Percentiles rank a stretch among this genome's conserved stretches.
phyloP scores from a whole-genome alignment of 2,888 invertebrate species.

The Alloplasta piceator region DNA sequence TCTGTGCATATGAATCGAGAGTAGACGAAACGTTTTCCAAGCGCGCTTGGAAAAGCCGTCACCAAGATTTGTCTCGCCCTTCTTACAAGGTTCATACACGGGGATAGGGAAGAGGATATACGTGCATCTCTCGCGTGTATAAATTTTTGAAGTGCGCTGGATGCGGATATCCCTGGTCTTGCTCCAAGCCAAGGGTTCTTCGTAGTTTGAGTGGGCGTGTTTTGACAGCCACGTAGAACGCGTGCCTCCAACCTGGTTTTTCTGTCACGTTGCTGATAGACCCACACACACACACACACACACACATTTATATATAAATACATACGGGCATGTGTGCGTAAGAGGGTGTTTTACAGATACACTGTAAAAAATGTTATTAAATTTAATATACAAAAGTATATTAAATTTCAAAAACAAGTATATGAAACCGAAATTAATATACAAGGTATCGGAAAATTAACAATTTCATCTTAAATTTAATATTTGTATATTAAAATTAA shows the following conservation, averaged over 20 bases:
- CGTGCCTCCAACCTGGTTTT: slow-evolving; percentile 71
- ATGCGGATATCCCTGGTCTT: slow-evolving; percentile 20
- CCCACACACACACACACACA: background rate
- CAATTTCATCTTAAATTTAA: too few relatives aligned
- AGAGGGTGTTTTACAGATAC: too few relatives aligned
- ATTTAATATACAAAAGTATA: too few relatives aligned
- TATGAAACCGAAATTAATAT: too few relatives aligned
- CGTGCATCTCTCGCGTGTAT: too few relatives aligned
- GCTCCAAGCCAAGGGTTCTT: slow-evolving; percentile 45
- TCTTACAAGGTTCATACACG: slow-evolving; percentile 10
- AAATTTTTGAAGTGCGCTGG: too few relatives aligned
- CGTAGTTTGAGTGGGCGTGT: slow-evolving; percentile 63
- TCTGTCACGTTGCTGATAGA: slow-evolving; percentile 53
- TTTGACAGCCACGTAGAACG: slow-evolving; percentile 73
- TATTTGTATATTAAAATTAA: too few relatives aligned
- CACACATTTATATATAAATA: slow-evolving; percentile 9
- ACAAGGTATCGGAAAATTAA: too few relatives aligned
- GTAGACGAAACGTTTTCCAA: slow-evolving; percentile 20
- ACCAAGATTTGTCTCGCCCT: slow-evolving; percentile 3
- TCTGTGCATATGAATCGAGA: slow-evolving; percentile 17
- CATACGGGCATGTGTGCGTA: background rate
- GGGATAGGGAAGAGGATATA: too few relatives aligned
- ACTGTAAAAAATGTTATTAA: too few relatives aligned
- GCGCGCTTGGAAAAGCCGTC: slow-evolving; percentile 23
- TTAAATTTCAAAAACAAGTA: too few relatives aligned